Conservation (phyloP, 1,140 invertebrate genomes). For the Dryas iulia region DNA sequence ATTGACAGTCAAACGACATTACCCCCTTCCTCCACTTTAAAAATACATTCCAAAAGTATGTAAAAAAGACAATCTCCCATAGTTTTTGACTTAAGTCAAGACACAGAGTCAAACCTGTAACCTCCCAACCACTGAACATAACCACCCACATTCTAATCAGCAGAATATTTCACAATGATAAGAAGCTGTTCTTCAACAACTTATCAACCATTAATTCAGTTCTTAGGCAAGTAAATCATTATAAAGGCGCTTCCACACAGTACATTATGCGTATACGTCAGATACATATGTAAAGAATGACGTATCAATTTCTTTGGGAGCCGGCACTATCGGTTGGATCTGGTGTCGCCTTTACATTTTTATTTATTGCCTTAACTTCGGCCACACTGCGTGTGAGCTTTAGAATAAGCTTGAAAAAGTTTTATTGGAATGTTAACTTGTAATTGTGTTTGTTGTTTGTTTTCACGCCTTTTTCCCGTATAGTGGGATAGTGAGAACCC, state of each 20-base stretch:
- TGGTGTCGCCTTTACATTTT: conserved; percentile 34
- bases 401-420: not conserved
- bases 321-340: conserved; percentile 38
- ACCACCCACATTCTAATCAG: not conserved
- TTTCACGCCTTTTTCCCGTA: not conserved
- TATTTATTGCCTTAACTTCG: conserved; percentile 30
- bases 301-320: conserved; percentile 61
- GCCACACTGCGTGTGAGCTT: conserved; percentile 8
- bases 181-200: not conserved
- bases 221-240: conserved; percentile 44
- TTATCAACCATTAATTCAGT: conserved; percentile 23
- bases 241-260: conserved; percentile 41
- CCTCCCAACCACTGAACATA: not conserved
- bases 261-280: conserved; percentile 39
- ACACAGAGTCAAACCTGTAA: not conserved
- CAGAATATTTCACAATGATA: not conserved
- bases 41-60: too few relatives aligned
- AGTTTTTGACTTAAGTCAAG: too few relatives aligned
- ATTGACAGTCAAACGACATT: too few relatives aligned
- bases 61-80: too few relatives aligned
- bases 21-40: too few relatives aligned
- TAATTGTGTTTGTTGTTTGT: not conserved
- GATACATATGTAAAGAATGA: conserved; percentile 43
- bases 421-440: not conserved
- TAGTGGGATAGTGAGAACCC: too few relatives aligned